phyloP scores from a whole-genome alignment of 2,113 vertebrate species.

The Dinomys branickii region DNA sequence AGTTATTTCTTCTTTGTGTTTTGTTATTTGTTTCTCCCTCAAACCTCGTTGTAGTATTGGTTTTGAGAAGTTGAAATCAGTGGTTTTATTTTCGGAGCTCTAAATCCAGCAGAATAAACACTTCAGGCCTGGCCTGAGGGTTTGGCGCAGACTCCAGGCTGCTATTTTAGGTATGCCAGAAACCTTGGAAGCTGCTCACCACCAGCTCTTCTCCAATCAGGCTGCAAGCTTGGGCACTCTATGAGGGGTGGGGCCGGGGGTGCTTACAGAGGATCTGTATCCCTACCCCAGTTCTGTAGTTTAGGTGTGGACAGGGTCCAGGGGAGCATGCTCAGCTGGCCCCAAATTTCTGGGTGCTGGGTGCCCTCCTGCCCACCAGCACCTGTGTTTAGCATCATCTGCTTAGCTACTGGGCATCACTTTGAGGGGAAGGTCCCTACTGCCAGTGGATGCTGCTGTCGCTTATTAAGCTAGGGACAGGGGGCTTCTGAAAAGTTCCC shows the following conservation, averaged over 20 bases:
- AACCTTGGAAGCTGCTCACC: background rate
- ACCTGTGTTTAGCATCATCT: fast-evolving
- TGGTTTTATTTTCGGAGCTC: constrained; percentile 58
- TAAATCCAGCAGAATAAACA: background rate
- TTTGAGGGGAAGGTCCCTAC: background rate
- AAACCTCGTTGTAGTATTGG: background rate
- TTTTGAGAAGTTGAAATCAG: constrained; percentile 21
- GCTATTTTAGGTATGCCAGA: constrained; percentile 24
- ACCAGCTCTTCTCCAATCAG: background rate
- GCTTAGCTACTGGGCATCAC: too few species aligned
- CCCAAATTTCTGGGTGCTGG: background rate
- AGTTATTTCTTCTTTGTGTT: background rate
- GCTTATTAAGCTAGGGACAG: fast-evolving
- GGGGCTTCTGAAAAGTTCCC: background rate
- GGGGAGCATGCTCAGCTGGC: background rate
- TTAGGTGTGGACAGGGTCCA: background rate
- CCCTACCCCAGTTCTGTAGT: background rate
- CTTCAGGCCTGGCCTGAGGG: constrained; percentile 16
- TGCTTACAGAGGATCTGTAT: background rate
- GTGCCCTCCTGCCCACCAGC: fast-evolving
- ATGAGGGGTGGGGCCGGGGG: too few species aligned
- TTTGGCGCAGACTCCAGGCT: background rate
- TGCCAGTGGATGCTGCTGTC: fast-evolving
- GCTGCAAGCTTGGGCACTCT: background rate
- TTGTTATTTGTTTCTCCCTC: background rate